Evolutionary conservation across 1,140 invertebrate species (phyloP).

Genomic region (Drosophila nikananu): DNA sequence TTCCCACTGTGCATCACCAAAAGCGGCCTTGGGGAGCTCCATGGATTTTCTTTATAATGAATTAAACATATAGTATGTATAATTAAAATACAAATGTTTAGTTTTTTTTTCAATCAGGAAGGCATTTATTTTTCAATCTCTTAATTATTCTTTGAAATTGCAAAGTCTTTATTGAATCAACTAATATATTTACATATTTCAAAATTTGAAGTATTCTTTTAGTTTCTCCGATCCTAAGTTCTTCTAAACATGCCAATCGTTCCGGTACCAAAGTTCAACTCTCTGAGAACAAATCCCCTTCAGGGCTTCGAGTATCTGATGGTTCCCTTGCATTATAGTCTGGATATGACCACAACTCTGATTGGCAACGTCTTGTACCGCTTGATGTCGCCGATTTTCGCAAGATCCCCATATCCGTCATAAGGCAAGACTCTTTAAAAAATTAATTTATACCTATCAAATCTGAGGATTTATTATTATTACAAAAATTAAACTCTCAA

Average conservation of each 20-base stretch:
- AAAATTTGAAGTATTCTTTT: not conserved
- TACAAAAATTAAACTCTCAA: too few species aligned
- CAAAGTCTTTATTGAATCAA: not conserved
- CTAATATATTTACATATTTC: not conserved
- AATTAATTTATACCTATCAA: too few species aligned
- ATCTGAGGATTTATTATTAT: too few species aligned
- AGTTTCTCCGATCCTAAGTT: too few species aligned
- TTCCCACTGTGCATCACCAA: too few species aligned
- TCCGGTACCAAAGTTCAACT: not conserved
- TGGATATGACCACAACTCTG: slow-evolving; percentile 14
- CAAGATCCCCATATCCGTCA: not conserved
- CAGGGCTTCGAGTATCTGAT: slow-evolving; percentile 26
- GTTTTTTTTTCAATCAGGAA: not conserved
- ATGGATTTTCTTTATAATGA: too few species aligned
- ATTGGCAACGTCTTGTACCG: slow-evolving; percentile 19
- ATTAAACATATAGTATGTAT: too few species aligned
- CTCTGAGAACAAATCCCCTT: not conserved
- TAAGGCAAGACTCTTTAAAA: not conserved
- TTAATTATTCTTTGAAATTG: not conserved
- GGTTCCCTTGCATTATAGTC: slow-evolving; percentile 22
- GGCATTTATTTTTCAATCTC: not conserved
- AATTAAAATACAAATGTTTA: too few species aligned
- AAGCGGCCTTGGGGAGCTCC: too few species aligned
- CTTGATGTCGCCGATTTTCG: slow-evolving; percentile 36
- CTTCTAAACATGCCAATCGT: slow-evolving; percentile 18